Conservation (phyloP, 2,888 invertebrate genomes). For the Ramazzottius varieornatus region DNA sequence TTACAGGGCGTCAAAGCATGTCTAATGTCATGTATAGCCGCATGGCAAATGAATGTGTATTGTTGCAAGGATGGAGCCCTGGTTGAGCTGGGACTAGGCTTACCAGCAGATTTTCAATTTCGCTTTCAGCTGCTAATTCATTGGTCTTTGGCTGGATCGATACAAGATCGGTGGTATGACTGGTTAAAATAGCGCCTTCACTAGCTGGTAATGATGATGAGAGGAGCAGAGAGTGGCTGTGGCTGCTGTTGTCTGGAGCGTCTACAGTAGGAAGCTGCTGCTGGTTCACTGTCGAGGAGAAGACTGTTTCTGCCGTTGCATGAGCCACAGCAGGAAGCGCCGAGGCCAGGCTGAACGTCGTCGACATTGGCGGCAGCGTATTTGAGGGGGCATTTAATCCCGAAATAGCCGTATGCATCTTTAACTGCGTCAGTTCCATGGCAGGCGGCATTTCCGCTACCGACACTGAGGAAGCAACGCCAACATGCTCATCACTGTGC, state of each 20-base stretch:
- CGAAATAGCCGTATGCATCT: neutral
- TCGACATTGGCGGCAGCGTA: neutral
- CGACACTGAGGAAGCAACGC: neutral
- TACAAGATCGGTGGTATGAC: neutral
- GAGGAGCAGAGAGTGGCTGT: neutral
- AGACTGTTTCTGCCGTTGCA: neutral
- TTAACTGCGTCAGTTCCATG: slow-evolving; percentile 10
- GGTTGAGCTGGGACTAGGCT: too few relatives aligned
- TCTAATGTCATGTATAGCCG: too few relatives aligned
- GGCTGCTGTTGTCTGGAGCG: too few relatives aligned
- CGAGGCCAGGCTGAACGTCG: neutral
- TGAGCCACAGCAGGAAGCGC: neutral
- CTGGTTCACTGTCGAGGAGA: neutral
- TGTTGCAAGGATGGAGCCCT: too few relatives aligned
- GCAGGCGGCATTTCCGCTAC: slow-evolving; percentile 11
- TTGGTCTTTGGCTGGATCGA: neutral
- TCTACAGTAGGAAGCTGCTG: too few relatives aligned
- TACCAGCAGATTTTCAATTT: slow-evolving; percentile 4
- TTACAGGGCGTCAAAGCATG: too few relatives aligned
- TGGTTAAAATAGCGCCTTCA: neutral
- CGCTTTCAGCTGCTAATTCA: neutral
- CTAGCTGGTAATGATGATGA: slow-evolving; percentile 1
- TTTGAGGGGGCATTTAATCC: neutral
- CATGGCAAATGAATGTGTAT: too few relatives aligned
- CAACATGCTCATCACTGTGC: neutral